phyloP scores from a whole-genome alignment of 2,888 invertebrate species.

The Iphiclides podalirius region DNA sequence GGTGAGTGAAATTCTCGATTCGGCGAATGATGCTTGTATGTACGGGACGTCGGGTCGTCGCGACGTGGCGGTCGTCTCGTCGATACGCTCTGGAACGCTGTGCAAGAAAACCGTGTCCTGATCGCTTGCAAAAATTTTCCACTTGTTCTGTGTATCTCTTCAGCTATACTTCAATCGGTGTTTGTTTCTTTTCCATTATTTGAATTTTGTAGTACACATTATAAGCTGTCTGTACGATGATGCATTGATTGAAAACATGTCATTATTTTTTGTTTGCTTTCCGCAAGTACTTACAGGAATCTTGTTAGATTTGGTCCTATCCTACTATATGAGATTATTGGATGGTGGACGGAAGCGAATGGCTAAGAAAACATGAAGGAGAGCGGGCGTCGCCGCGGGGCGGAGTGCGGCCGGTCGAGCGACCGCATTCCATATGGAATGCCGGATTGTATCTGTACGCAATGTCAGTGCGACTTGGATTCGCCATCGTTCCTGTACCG shows the following conservation, averaged over 20 bases:
- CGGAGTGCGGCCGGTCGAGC: constrained; percentile 57
- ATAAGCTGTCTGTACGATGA: too few relatives aligned
- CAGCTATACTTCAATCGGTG: not conserved
- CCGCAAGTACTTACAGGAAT: constrained; percentile 37
- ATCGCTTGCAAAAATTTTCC: constrained; percentile 34
- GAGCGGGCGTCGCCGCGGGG: constrained; percentile 51
- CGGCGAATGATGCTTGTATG: constrained; percentile 43
- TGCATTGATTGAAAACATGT: too few relatives aligned
- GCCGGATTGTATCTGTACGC: constrained; percentile 75
- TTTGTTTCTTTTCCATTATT: constrained; percentile 6
- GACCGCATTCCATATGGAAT: constrained; percentile 78
- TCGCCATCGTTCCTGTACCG: constrained; percentile 42
- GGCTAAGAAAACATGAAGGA: constrained; percentile 71
- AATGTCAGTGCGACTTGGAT: constrained; percentile 73
- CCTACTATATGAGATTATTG: constrained; percentile 70
- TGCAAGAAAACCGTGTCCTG: constrained; percentile 36
- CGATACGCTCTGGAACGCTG: constrained; percentile 53
- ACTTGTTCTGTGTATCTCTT: not conserved
- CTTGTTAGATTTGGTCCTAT: constrained; percentile 64
- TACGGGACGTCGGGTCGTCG: constrained; percentile 49
- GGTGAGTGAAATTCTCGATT: constrained; percentile 62
- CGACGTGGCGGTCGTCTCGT: constrained; percentile 67
- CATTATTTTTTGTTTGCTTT: not conserved
- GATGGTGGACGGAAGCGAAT: constrained; percentile 69
- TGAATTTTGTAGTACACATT: not conserved